Conservation (phyloP, 2,888 invertebrate species). For the Lasioglossum pauxillum region DNA sequence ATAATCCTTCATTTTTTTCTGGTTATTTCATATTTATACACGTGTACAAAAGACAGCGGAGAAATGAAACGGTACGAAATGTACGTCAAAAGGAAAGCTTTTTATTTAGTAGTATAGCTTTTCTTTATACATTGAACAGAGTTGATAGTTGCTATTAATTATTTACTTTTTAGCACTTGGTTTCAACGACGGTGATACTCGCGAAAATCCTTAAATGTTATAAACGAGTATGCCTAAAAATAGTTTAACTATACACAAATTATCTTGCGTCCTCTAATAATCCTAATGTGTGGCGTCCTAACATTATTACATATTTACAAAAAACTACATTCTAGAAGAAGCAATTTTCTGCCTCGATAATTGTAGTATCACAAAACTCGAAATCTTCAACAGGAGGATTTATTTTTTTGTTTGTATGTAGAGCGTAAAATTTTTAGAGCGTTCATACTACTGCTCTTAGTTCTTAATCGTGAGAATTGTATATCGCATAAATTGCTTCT, state of each 20-base stretch:
- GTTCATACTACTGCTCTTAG: not conserved
- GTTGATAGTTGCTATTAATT: conserved; percentile 62
- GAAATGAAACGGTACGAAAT: conserved; percentile 6
- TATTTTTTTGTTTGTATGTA: not conserved
- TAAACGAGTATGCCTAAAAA: conserved; percentile 68
- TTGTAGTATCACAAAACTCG: conserved; percentile 34
- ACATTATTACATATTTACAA: conserved; percentile 73
- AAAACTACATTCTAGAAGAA: conserved; percentile 60
- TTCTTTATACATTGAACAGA: conserved; percentile 71
- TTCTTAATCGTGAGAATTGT: conserved; percentile 5
- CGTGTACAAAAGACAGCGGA: conserved; percentile 3
- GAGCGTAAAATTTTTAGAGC: not conserved
- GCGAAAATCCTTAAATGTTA: conserved; percentile 61
- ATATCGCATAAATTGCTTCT: conserved; percentile 53
- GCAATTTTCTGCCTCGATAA: conserved; percentile 54
- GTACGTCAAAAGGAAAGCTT: conserved; percentile 30
- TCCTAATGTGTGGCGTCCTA: conserved; percentile 57
- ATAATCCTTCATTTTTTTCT: conserved; percentile 45
- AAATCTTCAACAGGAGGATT: conserved; percentile 20
- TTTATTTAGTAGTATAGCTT: conserved; percentile 61
- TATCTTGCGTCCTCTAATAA: conserved; percentile 65
- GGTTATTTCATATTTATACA: conserved; percentile 19
- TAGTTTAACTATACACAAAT: conserved; percentile 73
- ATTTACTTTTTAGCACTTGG: conserved; percentile 59
- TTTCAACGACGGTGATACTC: conserved; percentile 54